Base-by-base conservation (phyloP, 64 coral and sea anemone genomes). In the Acropora yongei region DNA sequence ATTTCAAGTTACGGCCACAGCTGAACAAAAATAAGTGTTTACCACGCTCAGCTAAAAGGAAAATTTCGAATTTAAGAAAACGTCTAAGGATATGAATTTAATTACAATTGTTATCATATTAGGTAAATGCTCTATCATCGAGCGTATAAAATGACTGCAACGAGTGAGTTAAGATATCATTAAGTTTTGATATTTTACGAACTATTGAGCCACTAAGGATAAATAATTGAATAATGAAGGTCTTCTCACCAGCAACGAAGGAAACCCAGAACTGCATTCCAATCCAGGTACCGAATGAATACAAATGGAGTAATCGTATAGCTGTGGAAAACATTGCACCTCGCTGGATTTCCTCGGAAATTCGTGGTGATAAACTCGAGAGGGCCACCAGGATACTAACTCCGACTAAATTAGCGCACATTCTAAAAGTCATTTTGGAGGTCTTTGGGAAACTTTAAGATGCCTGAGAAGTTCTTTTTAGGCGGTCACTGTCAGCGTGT, bases 191-290 rank as follows among this genome's bases (percentile, higher is more conserved):
- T 3, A 63, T 0, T 13, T 63, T 63, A 63, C 60, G 16, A 63
- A 0, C 11, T 12, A 63, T 3, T 63, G 13, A 63, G 60, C 8
- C 11, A 63, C 13, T 13, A 11, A 63, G 6, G 3, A 7, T 55
- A 55, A 13, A 63, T 63, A 12, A 63, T 63, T 12, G 10, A 30
- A 30, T 30, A 30, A 30, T 30, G 30, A 63, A 63, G 6, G 60
- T 13, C 10, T 63, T 13, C 60, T 63, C 11, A 63, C 95, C 95
- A 67, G 92, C 95, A 44, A 97, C 48, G 39, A 97, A 97, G 0
- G 95, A 94, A 7, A 89, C 93, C 95, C 95, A 97, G 42, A 97
- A 94, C 43, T 97, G 95, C 49, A 93, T 94, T n/a, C 95, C 95
- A 1, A 94, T 2, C 95, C 95, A 97, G 0, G 92, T 97, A 0